Base-by-base conservation (phyloP, 2,888 invertebrate species). In the Spilarctia lutea region DNA sequence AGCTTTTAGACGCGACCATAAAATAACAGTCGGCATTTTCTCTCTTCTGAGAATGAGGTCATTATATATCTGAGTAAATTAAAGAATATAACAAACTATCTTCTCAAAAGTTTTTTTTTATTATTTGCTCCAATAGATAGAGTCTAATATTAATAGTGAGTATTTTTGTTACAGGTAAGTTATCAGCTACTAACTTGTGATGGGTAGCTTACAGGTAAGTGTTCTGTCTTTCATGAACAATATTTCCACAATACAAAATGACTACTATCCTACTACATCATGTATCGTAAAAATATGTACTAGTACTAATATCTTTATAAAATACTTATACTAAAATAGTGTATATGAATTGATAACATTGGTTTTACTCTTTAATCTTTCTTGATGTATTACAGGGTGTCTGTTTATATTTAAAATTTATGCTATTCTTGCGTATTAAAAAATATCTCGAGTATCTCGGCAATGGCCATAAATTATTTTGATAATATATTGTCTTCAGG, bases 1-100 rank as follows among this genome's bases (percentile, higher is more conserved):
- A 90, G 90, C 91, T 89, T 90, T 90, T 86, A 88, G 87, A 86
- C 86, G 75, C 80, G 75, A 85, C 84, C 84, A 88, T 88, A 88
- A 86, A 88, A 85, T 85, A 87, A 85, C 85, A 84, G 72, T 69
- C 30, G 82, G 84, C 77, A 81, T 86, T 84, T 85, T 86, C 83
- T 82, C 67, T 84, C 81, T 80, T 73, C 71, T 76, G 39, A 75
- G 82, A 84, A 84, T 80, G 78, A 75, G 79, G 79, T 71, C 77
- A 79, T 56, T 82, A 77, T 79, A 75, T 78, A 78, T 79, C 74
- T 76, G 77, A 75, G 82, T 81, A 83, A 83, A 84, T 84, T 81
- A 84, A 77, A 75, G 11, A 18, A 33, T 56, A 48, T 65, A 75
- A 73, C 42, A 73, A 74, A 75, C 33, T 56, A 45, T 63, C 4